Evolutionary conservation across 2,888 invertebrate species (phyloP).

Genomic region (Acleris cristana): DNA sequence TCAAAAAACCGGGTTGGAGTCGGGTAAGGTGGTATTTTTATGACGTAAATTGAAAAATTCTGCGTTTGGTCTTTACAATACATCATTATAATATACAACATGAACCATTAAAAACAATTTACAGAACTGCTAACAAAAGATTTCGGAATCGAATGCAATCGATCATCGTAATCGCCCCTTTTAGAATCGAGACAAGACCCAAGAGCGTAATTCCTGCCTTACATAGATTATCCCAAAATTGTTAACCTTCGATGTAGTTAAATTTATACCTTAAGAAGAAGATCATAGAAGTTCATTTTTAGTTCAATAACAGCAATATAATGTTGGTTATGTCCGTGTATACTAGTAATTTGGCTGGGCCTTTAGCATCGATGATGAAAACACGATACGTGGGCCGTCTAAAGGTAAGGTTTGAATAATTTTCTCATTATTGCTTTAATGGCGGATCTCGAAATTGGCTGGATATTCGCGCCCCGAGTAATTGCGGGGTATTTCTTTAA

Average conservation of each 20-base stretch:
- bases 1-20: slow-evolving; percentile 11
- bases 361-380: slow-evolving; percentile 63
- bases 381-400: slow-evolving; percentile 58
- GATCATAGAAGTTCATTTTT: slow-evolving; percentile 2
- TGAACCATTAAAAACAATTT: slow-evolving; percentile 32
- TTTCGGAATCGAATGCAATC: slow-evolving; percentile 46
- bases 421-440: slow-evolving; percentile 68
- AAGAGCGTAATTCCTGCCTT: slow-evolving; percentile 33
- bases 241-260: neutral
- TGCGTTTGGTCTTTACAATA: slow-evolving; percentile 7
- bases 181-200: slow-evolving; percentile 47
- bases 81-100: slow-evolving; percentile 10
- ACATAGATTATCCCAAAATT: slow-evolving; percentile 24
- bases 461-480: slow-evolving; percentile 56
- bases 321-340: slow-evolving; percentile 27
- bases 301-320: slow-evolving; percentile 6
- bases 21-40: slow-evolving; percentile 1
- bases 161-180: slow-evolving; percentile 55
- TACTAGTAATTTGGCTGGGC: slow-evolving; percentile 43
- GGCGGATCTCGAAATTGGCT: slow-evolving; percentile 61
- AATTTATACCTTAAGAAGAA: slow-evolving; percentile 6
- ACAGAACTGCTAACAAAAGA: slow-evolving; percentile 46
- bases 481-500: slow-evolving; percentile 37
- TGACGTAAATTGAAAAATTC: neutral
- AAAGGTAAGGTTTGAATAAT: slow-evolving; percentile 60